These are phyloP conservation scores for Scylla paramamosain DNA, from an alignment of 1,140 invertebrate genomes.

Conservation along the genomic window DNA sequence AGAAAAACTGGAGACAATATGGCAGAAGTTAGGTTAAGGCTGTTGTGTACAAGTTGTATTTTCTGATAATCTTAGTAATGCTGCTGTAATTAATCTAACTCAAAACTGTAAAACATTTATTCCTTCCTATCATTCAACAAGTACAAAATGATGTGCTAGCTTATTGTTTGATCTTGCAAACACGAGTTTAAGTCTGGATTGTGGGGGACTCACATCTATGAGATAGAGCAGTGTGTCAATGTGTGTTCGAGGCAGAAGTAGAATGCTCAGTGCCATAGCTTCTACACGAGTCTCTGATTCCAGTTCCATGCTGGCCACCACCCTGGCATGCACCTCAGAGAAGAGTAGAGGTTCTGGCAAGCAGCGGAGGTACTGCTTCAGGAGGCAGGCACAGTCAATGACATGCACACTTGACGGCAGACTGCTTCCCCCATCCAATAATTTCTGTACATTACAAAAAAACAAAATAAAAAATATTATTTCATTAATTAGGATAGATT, in stretches of 20 bases:
- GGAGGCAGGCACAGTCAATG: slow-evolving; percentile 89
- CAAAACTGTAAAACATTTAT: background rate
- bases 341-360: slow-evolving; percentile 91
- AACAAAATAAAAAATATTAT: background rate
- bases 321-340: slow-evolving; percentile 86
- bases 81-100: background rate
- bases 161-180: too few relatives aligned
- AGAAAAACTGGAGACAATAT: slow-evolving; percentile 61
- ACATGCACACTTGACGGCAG: slow-evolving; percentile 82
- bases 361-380: slow-evolving; percentile 91
- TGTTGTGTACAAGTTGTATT: background rate
- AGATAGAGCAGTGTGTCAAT: slow-evolving; percentile 71
- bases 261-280: slow-evolving; percentile 61
- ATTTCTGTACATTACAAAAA: slow-evolving; percentile 78
- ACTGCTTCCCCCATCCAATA: slow-evolving; percentile 79
- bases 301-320: slow-evolving; percentile 81
- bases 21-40: background rate
- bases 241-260: slow-evolving; percentile 64
- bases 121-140: background rate
- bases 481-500: background rate
- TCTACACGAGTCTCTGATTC: slow-evolving; percentile 50
- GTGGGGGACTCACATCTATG: slow-evolving; percentile 65
- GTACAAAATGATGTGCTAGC: too few relatives aligned
- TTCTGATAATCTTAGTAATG: background rate
- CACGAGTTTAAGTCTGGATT: background rate